Conservation (phyloP, 2,113 vertebrate species). For the Gopherus flavomarginatus region DNA sequence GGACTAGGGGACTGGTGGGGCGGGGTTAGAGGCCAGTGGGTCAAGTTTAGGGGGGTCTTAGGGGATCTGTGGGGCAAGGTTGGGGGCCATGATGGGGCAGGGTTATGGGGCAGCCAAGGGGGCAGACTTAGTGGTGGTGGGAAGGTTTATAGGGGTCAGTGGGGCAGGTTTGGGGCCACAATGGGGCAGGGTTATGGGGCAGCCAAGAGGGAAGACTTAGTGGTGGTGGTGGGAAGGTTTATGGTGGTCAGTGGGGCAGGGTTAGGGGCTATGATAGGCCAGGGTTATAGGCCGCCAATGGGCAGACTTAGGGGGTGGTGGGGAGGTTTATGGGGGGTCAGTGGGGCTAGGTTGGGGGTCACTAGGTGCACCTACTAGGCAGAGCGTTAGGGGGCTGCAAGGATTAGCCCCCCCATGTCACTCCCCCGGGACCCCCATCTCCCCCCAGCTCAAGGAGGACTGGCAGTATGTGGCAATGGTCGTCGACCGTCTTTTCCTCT, state of each 20-base stretch:
- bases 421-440: background rate
- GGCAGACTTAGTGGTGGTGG: too few relatives aligned
- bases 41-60: background rate
- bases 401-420: background rate
- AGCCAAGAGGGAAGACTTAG: background rate
- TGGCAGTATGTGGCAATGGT: constrained; percentile 93
- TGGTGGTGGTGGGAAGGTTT: constrained; percentile 5
- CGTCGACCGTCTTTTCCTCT: constrained; percentile 91
- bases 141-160: too few relatives aligned
- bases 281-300: background rate
- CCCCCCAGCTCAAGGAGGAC: constrained; percentile 87
- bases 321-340: background rate
- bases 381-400: background rate
- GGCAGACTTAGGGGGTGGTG: too few relatives aligned
- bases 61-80: too few relatives aligned
- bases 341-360: background rate
- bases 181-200: background rate
- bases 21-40: too few relatives aligned
- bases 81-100: too few relatives aligned
- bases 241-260: background rate
- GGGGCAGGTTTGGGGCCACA: too few relatives aligned
- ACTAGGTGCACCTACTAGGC: background rate
- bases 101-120: too few relatives aligned
- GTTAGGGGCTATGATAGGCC: too few relatives aligned
- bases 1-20: too few relatives aligned